phyloP scores from a whole-genome alignment of 92 coral and sea anemone genomes.

The Zoanthus sansibaricus region DNA sequence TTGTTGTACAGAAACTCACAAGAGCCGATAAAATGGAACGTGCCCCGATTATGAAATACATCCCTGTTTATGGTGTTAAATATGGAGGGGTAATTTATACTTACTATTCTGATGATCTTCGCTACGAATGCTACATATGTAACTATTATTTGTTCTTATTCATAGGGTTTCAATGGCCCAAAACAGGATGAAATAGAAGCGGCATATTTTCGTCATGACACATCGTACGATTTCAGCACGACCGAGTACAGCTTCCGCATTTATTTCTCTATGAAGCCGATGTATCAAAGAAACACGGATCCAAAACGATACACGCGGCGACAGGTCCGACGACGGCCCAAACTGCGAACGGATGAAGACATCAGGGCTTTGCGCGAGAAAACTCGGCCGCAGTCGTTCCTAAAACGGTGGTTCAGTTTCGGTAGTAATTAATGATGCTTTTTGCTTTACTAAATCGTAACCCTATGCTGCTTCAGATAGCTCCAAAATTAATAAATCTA shows the following conservation, averaged over 20 bases:
- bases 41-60: too few species aligned
- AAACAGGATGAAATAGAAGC: conserved; percentile 80
- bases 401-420: conserved; percentile 13
- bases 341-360: conserved; percentile 17
- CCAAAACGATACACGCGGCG: conserved; percentile 64
- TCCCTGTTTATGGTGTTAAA: too few species aligned
- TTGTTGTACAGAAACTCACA: too few species aligned
- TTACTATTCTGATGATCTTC: too few species aligned
- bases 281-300: conserved; percentile 67
- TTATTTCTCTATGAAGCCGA: conserved; percentile 84
- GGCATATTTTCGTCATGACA: conserved; percentile 70
- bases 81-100: too few species aligned
- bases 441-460: neutral
- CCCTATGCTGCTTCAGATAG: neutral
- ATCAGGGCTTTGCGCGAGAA: conserved; percentile 19
- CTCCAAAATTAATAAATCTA: too few species aligned
- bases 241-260: conserved; percentile 66
- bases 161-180: conserved; percentile 37
- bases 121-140: neutral
- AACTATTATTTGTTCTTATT: neutral
- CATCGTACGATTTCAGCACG: conserved; percentile 68
- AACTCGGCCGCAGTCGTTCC: conserved; percentile 22
- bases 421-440: neutral
- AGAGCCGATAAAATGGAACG: too few species aligned
- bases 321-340: conserved; percentile 57